These are phyloP conservation scores for Psilopsiagon aymara DNA, from an alignment of 2,113 vertebrate species.

Conservation along the genomic window DNA sequence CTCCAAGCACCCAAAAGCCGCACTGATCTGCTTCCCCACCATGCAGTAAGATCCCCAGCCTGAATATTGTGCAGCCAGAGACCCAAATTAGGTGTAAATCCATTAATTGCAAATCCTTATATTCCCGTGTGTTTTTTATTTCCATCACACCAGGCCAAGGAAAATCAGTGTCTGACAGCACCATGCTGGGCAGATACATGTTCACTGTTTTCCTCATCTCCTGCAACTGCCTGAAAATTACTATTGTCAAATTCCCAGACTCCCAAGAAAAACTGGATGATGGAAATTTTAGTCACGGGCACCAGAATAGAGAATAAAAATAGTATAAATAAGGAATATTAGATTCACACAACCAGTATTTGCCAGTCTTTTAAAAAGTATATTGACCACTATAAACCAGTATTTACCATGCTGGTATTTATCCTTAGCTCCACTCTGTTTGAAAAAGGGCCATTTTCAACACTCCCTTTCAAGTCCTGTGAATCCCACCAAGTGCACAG, in stretches of 20 bases:
- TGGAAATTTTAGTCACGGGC: neutral
- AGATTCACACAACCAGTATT: too few species aligned
- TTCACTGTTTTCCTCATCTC: conserved; percentile 37
- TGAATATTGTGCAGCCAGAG: accelerated
- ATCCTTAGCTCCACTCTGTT: neutral
- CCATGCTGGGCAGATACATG: conserved; percentile 53
- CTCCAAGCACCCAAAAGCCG: neutral
- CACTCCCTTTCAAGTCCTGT: neutral
- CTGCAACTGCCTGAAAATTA: neutral
- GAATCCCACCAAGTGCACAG: neutral
- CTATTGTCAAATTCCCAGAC: conserved; percentile 24
- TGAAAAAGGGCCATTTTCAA: neutral
- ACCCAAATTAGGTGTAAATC: neutral
- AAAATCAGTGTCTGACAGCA: neutral
- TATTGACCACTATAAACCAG: neutral
- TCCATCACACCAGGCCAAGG: neutral
- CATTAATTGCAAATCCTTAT: neutral
- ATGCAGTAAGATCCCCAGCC: neutral
- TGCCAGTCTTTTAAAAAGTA: neutral
- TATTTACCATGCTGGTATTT: neutral
- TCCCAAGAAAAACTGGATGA: conserved; percentile 17
- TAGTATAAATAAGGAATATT: neutral
- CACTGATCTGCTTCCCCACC: neutral
- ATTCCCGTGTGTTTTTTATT: too few species aligned
- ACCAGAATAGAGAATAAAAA: neutral